These are phyloP conservation scores for Zaprionus capensis DNA, from an alignment of 1,140 invertebrate species.

Conservation along the genomic window DNA sequence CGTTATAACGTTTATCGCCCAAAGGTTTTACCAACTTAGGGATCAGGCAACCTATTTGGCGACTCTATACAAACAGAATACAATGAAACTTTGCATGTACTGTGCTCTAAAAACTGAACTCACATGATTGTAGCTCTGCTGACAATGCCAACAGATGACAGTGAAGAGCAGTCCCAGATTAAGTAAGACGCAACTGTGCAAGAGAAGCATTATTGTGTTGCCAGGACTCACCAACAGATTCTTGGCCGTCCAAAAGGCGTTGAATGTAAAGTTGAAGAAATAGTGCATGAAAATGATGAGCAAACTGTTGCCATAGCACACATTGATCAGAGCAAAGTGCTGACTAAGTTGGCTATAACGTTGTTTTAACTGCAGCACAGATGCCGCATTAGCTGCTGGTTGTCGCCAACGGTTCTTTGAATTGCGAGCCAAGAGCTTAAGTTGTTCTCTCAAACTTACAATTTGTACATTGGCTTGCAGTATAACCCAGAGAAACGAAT, in stretches of 20 bases:
- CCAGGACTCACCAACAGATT: slow-evolving; percentile 8
- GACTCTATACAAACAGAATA: slow-evolving; percentile 47
- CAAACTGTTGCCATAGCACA: slow-evolving; percentile 54
- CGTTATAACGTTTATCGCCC: slow-evolving; percentile 72
- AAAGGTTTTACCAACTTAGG: slow-evolving; percentile 66
- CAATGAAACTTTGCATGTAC: not conserved
- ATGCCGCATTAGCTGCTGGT: not conserved
- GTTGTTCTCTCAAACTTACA: not conserved
- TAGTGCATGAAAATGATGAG: slow-evolving; percentile 53
- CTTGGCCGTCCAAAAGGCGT: slow-evolving; percentile 62
- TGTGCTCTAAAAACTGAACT: slow-evolving; percentile 12
- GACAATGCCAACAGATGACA: slow-evolving; percentile 66
- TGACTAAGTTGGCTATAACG: slow-evolving; percentile 47
- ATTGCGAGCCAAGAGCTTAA: slow-evolving; percentile 34
- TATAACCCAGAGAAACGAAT: slow-evolving; percentile 50
- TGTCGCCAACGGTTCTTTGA: slow-evolving; percentile 13
- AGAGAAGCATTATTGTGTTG: no score
- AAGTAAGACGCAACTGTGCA: slow-evolving; percentile 26
- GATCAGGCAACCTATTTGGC: slow-evolving; percentile 73
- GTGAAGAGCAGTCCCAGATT: slow-evolving; percentile 52
- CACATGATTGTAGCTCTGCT: slow-evolving; percentile 63
- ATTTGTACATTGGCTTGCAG: slow-evolving; percentile 48
- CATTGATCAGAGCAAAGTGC: slow-evolving; percentile 43
- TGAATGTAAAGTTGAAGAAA: slow-evolving; percentile 62
- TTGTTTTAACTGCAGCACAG: slow-evolving; percentile 30